Evolutionary conservation across 2,888 invertebrate genomes (phyloP).

Genomic region (Saturnia japonica): DNA sequence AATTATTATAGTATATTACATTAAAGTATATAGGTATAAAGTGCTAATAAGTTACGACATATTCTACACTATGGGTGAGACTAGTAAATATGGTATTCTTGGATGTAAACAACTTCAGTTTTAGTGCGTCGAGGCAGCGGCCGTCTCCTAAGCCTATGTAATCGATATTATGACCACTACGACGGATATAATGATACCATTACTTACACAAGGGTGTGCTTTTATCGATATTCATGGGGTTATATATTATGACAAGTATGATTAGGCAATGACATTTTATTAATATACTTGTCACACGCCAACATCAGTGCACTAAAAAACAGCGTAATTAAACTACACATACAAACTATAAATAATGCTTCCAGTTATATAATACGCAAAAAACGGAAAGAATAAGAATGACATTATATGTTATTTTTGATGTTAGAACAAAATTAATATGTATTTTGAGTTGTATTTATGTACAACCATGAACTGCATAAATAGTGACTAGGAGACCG

Average conservation of each 20-base stretch:
- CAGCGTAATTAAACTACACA: too few species aligned
- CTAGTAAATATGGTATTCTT: conserved; percentile 4
- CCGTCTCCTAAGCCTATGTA: conserved; percentile 6
- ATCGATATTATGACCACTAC: conserved; percentile 2
- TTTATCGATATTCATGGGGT: not conserved
- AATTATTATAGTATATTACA: too few species aligned
- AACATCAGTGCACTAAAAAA: too few species aligned
- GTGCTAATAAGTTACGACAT: not conserved
- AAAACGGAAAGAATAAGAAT: too few species aligned
- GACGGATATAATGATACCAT: conserved; percentile 6
- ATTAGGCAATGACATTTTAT: conserved; percentile 1
- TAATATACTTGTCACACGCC: too few species aligned
- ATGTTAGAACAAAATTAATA: too few species aligned
- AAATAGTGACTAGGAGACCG: too few species aligned
- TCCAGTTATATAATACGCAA: too few species aligned
- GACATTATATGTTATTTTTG: too few species aligned
- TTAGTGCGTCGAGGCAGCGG: not conserved
- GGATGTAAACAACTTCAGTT: conserved; percentile 6
- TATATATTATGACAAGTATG: not conserved
- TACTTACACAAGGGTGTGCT: conserved; percentile 7
- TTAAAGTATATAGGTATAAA: not conserved
- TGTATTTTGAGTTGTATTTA: too few species aligned
- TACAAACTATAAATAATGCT: too few species aligned
- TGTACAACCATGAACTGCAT: too few species aligned
- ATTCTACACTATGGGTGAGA: not conserved